Conservation (phyloP, 2,113 vertebrate species). For the Ptilorrhoa leucosticta region DNA sequence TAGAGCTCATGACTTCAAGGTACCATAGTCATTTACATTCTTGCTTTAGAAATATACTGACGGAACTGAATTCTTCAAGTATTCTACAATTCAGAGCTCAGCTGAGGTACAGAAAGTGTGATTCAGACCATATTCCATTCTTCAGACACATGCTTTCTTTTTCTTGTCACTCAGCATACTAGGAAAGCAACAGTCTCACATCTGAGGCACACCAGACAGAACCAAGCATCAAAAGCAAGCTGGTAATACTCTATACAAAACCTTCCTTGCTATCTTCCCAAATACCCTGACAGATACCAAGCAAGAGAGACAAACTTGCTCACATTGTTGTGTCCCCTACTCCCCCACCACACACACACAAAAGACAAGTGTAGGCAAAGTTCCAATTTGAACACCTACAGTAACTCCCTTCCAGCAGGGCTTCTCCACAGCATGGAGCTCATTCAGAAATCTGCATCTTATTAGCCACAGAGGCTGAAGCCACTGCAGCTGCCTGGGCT, state of each 20-base stretch:
- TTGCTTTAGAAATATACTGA: not conserved
- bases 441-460: not conserved
- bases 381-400: not conserved
- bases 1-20: not conserved
- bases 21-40: not conserved
- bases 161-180: not conserved
- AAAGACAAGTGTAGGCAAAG: not conserved
- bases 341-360: accelerated
- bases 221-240: not conserved
- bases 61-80: not conserved
- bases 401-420: not conserved
- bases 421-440: not conserved
- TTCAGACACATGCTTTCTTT: not conserved
- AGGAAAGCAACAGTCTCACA: not conserved
- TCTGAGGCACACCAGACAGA: not conserved
- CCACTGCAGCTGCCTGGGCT: not conserved
- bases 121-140: not conserved
- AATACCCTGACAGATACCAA: not conserved
- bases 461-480: not conserved
- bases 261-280: not conserved
- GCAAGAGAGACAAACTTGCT: not conserved
- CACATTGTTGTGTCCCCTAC: not conserved
- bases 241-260: not conserved
- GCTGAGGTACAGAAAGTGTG: not conserved
- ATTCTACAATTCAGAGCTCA: not conserved